These are phyloP conservation scores for Petrocephalus zakoni DNA, from an alignment of 2,113 vertebrate genomes.

Conservation along the genomic window DNA sequence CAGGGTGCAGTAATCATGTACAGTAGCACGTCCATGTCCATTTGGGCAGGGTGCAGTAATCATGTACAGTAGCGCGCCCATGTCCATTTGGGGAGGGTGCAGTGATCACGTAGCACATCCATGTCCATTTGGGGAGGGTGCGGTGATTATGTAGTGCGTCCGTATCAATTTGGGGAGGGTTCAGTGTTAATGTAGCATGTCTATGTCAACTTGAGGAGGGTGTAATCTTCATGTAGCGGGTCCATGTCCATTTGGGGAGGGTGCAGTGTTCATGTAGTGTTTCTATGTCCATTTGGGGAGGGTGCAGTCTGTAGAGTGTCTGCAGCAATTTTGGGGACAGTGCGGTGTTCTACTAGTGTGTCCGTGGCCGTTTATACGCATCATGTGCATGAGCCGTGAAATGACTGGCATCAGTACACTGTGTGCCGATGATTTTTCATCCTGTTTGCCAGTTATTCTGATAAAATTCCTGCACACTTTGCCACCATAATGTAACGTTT, in stretches of 20 bases:
- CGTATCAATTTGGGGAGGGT: neutral
- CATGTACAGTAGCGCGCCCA: neutral
- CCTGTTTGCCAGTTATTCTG: neutral
- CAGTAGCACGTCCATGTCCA: neutral
- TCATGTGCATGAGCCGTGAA: neutral
- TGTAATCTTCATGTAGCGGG: neutral
- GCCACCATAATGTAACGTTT: neutral
- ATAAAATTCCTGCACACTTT: neutral
- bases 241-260: no score
- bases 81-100: no score
- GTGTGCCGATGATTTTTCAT: neutral
- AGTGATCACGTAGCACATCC: neutral
- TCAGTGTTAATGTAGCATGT: neutral
- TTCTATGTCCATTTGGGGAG: neutral
- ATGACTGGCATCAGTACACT: neutral
- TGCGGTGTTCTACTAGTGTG: neutral
- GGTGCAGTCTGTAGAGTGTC: no score
- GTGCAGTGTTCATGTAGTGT: neutral
- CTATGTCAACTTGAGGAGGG: neutral
- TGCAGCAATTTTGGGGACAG: neutral
- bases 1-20: neutral
- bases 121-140: neutral
- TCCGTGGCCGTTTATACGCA: neutral
- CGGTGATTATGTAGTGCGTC: neutral
- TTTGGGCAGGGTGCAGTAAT: neutral